Base-by-base conservation (phyloP, 2,113 vertebrate species). In the Melanostigma gelatinosum region DNA sequence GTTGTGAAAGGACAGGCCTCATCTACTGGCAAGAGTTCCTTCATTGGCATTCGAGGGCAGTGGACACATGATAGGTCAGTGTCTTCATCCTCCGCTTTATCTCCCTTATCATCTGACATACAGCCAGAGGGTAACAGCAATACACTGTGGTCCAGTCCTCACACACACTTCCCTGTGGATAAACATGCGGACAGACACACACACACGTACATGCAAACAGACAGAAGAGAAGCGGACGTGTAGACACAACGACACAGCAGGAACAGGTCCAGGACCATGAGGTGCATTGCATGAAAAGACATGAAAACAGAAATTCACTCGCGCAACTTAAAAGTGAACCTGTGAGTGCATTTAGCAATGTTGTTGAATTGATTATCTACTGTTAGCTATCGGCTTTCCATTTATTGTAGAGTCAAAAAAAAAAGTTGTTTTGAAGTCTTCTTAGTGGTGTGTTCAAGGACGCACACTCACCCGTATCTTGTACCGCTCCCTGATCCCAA, bases 401-500 rank as follows among this genome's bases (percentile, higher is more conserved):
- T 50, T 18, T 44, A 20, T 15, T 24, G 2, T 34, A 11, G 42
- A n/a, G 18, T 60, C 52, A 42, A 46, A 52, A 46, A 27, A 75
- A 57, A 66, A 20, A 13, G 8, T 18, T 18, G 42, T 68, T 24
- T 1, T 38, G 7, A 63, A 24, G 55, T 60, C 13, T 34, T 22
- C 2, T 24, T 38, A n/a, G 3, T 18, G 6, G n/a, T 58, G 48
- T 11, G 5, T 69, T 62, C 27, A 36, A 20, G 69, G 44, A 1
- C 0, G 0, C 29, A 63, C 61, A 66, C 95, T 95, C 92, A 97
- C 96, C 87, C 68, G 89, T 91, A 97, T 96, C 90, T 96, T 97
- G 87, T 95, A 94, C 68, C 95, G 91, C 88, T 97, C 97, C 85
- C 97, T 92, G 85, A 95, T 94, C 65, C 95, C 96, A 24, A 95